Evolutionary conservation across 1,140 invertebrate genomes (phyloP).

Genomic region (Lepidotrigona ventralis): DNA sequence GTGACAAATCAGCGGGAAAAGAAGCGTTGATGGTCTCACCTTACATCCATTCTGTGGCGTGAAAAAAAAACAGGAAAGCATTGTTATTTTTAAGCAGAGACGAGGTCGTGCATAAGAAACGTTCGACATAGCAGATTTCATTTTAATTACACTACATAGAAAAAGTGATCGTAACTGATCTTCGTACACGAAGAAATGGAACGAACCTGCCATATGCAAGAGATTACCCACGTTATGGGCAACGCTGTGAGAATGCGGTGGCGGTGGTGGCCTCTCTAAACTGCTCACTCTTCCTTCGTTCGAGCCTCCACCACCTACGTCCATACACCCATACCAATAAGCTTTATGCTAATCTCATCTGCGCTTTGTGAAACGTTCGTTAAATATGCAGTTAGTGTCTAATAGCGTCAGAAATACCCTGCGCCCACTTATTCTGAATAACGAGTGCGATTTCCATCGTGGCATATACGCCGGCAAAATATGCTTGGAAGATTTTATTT

Average conservation of each 20-base stretch:
- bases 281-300: slow-evolving; percentile 81
- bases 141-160: slow-evolving; percentile 37
- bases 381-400: slow-evolving; percentile 52
- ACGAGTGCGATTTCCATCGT: not conserved
- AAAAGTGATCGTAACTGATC: slow-evolving; percentile 35
- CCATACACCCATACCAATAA: slow-evolving; percentile 65
- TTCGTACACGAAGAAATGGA: slow-evolving; percentile 42
- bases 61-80: slow-evolving; percentile 61
- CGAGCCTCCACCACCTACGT: slow-evolving; percentile 77
- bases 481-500: not conserved
- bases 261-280: slow-evolving; percentile 85
- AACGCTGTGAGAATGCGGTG: slow-evolving; percentile 83
- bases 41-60: slow-evolving; percentile 77
- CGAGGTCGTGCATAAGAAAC: slow-evolving; percentile 49
- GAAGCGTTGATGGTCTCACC: slow-evolving; percentile 67
- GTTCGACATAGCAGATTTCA: slow-evolving; percentile 23
- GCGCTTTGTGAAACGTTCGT: slow-evolving; percentile 41
- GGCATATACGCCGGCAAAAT: not conserved
- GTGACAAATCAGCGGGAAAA: slow-evolving; percentile 14
- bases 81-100: slow-evolving; percentile 58
- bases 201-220: slow-evolving; percentile 90
- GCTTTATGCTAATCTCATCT: slow-evolving; percentile 48
- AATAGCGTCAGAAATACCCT: slow-evolving; percentile 25
- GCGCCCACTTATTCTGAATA: slow-evolving; percentile 32
- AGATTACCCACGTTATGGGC: slow-evolving; percentile 88